These are phyloP conservation scores for Hyphantria cunea DNA, from an alignment of 1,140 invertebrate species.

Conservation along the genomic window DNA sequence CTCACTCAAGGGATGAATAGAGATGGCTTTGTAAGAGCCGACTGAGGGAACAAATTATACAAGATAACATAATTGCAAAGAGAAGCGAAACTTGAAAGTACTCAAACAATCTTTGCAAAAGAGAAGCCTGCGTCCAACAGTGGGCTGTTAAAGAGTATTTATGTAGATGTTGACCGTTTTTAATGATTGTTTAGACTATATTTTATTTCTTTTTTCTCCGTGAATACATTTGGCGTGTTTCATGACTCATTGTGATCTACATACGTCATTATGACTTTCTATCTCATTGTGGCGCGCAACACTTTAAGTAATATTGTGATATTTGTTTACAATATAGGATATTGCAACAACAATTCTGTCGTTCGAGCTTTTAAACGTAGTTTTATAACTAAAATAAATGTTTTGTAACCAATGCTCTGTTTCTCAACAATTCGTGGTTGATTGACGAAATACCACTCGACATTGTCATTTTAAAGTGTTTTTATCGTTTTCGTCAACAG, in stretches of 20 bases:
- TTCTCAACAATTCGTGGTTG: constrained; percentile 12
- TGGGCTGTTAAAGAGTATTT: too few species aligned
- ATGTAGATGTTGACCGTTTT: too few species aligned
- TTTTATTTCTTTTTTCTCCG: too few species aligned
- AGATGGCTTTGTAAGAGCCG: too few species aligned
- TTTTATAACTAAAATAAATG: constrained; percentile 26
- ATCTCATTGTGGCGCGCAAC: constrained; percentile 1
- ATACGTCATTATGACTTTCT: constrained; percentile 4
- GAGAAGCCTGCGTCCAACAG: too few species aligned
- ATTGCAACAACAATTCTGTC: constrained; percentile 11
- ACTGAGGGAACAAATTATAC: too few species aligned
- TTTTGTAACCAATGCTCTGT: constrained; percentile 9
- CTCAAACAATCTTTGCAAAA: too few species aligned
- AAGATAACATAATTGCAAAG: too few species aligned
- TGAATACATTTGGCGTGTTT: too few species aligned
- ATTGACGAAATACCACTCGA: constrained; percentile 15
- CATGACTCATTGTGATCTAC: neutral
- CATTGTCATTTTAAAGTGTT: neutral
- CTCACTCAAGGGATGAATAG: too few species aligned
- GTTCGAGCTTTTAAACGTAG: constrained; percentile 6
- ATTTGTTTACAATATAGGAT: constrained; percentile 24
- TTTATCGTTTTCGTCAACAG: neutral
- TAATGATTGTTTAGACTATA: too few species aligned
- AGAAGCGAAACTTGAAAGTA: too few species aligned
- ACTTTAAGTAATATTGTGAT: constrained; percentile 3